Evolutionary conservation across 2,797 vertebrate species (phyloP).

Genomic region (Enteromius unitaeniatus): DNA sequence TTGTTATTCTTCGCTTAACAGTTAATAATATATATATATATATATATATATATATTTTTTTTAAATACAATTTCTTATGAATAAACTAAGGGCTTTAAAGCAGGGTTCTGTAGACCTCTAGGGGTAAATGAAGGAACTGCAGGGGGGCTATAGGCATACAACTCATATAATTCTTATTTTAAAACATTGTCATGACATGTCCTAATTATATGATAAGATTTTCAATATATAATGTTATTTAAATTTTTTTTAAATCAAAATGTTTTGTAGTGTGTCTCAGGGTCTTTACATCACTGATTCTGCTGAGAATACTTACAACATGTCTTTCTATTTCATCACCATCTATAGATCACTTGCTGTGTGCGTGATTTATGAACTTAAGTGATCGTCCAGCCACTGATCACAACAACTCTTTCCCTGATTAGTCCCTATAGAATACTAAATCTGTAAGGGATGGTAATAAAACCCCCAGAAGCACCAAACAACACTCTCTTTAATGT

Average conservation of each 20-base stretch:
- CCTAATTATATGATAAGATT: not conserved
- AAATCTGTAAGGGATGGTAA: slow-evolving; percentile 14
- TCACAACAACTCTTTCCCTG: not conserved
- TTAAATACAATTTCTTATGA: not conserved
- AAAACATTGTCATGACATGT: not conserved
- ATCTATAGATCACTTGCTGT: not conserved
- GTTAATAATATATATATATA: no score
- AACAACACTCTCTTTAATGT: not conserved
- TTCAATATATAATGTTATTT: not conserved
- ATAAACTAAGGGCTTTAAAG: not conserved
- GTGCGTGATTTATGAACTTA: slow-evolving; percentile 39
- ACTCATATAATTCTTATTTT: not conserved
- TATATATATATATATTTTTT: no score
- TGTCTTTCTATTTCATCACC: not conserved
- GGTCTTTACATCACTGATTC: not conserved
- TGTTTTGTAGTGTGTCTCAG: not conserved
- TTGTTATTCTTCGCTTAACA: not conserved
- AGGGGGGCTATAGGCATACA: not conserved
- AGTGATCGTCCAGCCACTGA: slow-evolving; percentile 18
- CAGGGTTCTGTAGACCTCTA: not conserved
- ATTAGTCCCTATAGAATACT: slow-evolving; percentile 23
- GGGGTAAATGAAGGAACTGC: not conserved
- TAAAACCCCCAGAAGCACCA: slow-evolving; percentile 23
- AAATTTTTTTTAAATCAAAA: not conserved
- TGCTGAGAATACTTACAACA: not conserved